Base-by-base conservation (phyloP, 2,113 vertebrate genomes). In the Larimichthys crocea region DNA sequence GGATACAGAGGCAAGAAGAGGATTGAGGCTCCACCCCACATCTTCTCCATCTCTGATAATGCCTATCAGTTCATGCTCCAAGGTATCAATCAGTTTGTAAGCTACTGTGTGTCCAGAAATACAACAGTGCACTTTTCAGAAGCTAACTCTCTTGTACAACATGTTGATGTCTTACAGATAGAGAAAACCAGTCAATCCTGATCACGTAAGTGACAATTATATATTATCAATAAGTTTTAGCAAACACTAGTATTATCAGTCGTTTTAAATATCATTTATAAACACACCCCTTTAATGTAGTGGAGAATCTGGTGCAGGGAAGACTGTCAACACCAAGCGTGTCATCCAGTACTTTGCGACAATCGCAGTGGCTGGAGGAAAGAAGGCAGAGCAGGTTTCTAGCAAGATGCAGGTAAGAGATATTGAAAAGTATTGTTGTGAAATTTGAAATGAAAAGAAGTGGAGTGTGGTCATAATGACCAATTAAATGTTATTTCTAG, bases 331-430 rank as follows among this genome's bases (percentile, higher is more conserved):
- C 90, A 99, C 97, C 0, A 98, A 99, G 65, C 95, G 96, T 90
- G 97, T 98, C 94, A 99, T 98, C 93, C 97, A 99, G 95, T 99
- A 98, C 90, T 99, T 98, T 93, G 97, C 97, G 74, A 98, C 97
- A 96, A 98, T 99, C 92, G 97, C 97, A 91, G 96, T 96, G n/a
- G 92, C 94, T 94, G 93, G 94, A 15, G 88, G 75, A 22, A 93
- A 91, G 70, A 95, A 95, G 64, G 0, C 3, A 0, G 93, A 94
- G 15, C 59, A 0, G 0, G 14, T 11, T 94, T 0, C 93, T 82
- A 66, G 92, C 19, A 97, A 97, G 91, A 96, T 97, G 77, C 89
- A 98, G 94, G 97, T 97, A 44, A 7, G 16, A 9, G 1, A 44
- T 55, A 4, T 14, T 40, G 5, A 79, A 94, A 89, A 55, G 7